Percentiles rank a stretch among this genome's conserved stretches.
Conservation (phyloP, 37 sponge, comb jelly and placozoan genomes). For the Oscarella lobularis region DNA sequence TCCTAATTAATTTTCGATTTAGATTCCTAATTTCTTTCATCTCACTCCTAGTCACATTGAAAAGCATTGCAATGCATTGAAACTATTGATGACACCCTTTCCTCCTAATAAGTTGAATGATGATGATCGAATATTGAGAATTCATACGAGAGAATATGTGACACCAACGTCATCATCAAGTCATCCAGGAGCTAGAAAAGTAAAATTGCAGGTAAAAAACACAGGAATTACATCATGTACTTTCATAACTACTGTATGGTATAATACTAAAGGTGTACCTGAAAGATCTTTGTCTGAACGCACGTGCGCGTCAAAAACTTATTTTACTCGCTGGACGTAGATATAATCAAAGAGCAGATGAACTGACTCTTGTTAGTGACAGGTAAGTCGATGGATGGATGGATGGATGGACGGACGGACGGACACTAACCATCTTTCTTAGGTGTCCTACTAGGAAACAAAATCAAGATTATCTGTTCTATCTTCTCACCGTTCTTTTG, state of each 20-base stretch:
- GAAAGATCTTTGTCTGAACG: neutral
- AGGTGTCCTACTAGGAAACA: neutral
- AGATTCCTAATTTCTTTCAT: slow-evolving; percentile 91
- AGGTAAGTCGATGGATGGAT: neutral
- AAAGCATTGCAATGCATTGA: slow-evolving; percentile 74
- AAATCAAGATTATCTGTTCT: neutral
- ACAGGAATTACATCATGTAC: neutral
- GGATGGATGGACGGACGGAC: neutral
- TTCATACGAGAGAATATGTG: slow-evolving; percentile 15
- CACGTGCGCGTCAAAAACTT: neutral
- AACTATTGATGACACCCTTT: slow-evolving; percentile 4
- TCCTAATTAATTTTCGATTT: neutral
- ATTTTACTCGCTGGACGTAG: neutral
- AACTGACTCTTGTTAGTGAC: neutral
- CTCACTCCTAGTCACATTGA: slow-evolving; percentile 75
- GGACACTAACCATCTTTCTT: neutral
- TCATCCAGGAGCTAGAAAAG: slow-evolving; percentile 55
- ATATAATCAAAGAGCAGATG: neutral
- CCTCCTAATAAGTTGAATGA: too few species aligned
- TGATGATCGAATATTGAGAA: neutral
- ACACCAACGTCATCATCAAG: slow-evolving; percentile 41
- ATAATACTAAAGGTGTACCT: neutral
- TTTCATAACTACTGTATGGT: too few species aligned
- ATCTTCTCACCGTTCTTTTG: neutral
- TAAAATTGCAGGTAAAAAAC: slow-evolving; percentile 36